Percentiles rank a stretch among this genome's conserved stretches.
These are phyloP conservation scores for Lutraria lutraria DNA, from an alignment of 2,888 invertebrate genomes.

Conservation along the genomic window DNA sequence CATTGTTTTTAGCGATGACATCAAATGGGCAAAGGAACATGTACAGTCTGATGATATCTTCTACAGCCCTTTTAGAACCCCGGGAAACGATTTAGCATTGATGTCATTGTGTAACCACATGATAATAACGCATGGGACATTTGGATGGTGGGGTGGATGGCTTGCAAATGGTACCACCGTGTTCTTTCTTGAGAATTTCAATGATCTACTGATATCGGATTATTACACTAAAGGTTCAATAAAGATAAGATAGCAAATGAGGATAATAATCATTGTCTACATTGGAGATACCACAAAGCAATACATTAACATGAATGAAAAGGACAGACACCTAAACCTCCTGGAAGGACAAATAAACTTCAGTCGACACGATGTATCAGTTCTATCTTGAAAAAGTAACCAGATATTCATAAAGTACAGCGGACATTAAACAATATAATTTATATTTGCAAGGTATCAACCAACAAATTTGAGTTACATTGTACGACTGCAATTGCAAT, in stretches of 20 bases:
- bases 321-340: too few species aligned
- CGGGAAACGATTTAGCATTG: not conserved
- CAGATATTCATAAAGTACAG: too few species aligned
- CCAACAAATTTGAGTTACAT: too few species aligned
- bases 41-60: not conserved
- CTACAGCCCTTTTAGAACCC: not conserved
- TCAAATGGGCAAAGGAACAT: not conserved
- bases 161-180: not conserved
- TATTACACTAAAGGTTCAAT: not conserved
- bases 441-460: too few species aligned
- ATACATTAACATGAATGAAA: too few species aligned
- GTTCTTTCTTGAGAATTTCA: not conserved
- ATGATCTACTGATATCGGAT: not conserved
- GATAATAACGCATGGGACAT: not conserved
- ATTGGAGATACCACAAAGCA: too few species aligned
- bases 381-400: too few species aligned
- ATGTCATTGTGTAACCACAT: conserved; percentile 8
- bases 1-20: conserved; percentile 29
- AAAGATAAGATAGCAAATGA: not conserved
- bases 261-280: not conserved
- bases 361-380: too few species aligned
- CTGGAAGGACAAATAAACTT: too few species aligned
- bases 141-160: conserved; percentile 7
- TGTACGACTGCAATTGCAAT: too few species aligned
- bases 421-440: too few species aligned